Evolutionary conservation across 2,113 vertebrate species (phyloP).

Genomic region (Gallinago undulata): DNA sequence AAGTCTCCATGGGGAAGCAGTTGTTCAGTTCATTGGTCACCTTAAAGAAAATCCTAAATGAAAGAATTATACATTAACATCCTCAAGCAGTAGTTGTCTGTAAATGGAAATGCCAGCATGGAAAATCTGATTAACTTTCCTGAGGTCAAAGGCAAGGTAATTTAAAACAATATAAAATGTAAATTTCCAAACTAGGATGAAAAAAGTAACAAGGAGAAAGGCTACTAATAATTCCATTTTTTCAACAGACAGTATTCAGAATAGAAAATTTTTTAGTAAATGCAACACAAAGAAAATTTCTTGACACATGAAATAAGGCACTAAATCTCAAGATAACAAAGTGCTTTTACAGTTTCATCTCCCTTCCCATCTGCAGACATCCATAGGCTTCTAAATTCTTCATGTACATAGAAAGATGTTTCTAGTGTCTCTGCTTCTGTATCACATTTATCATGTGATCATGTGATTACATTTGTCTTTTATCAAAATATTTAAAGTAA

Average conservation of each 20-base stretch:
- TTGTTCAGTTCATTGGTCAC: not conserved
- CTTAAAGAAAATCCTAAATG: slow-evolving; percentile 47
- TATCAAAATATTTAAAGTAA: not conserved
- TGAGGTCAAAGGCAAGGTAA: slow-evolving; percentile 9
- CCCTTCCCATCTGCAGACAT: slow-evolving; percentile 6
- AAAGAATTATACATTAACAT: slow-evolving; percentile 24
- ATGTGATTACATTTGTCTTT: not conserved
- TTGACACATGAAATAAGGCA: not conserved
- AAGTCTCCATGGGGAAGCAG: slow-evolving; percentile 17
- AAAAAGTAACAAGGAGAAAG: not conserved
- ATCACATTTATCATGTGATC: not conserved
- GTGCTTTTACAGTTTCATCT: not conserved
- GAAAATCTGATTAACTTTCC: not conserved
- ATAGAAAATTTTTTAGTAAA: not conserved
- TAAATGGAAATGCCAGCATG: not conserved
- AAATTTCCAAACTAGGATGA: not conserved
- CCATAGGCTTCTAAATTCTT: not conserved
- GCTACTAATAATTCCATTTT: not conserved
- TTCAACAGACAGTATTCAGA: not conserved
- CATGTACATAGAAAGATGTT: not conserved
- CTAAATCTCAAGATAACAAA: not conserved
- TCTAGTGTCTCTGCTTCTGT: not conserved
- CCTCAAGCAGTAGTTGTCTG: slow-evolving; percentile 15
- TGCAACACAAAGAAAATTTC: not conserved
- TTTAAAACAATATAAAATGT: slow-evolving; percentile 3